These are phyloP conservation scores for Drosophila lutescens DNA, from an alignment of 2,888 invertebrate genomes.

Conservation along the genomic window DNA sequence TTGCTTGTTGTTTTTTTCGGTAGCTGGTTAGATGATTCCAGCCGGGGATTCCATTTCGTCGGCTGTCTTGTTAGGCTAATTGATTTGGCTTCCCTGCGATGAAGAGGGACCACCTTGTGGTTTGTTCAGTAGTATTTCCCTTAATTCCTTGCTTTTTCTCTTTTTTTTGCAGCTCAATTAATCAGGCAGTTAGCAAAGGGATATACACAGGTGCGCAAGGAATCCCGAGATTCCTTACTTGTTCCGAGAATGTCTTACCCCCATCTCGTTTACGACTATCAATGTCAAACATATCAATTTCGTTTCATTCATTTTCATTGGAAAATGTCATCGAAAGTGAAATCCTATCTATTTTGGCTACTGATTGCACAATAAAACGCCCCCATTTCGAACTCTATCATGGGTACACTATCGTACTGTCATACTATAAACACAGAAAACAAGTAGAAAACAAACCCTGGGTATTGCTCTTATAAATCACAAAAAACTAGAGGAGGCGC, in stretches of 20 bases:
- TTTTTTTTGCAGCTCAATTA: constrained; percentile 67
- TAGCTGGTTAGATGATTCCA: constrained; percentile 43
- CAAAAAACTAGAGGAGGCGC: constrained; percentile 50
- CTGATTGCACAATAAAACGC: constrained; percentile 81
- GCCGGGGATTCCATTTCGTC: constrained; percentile 40
- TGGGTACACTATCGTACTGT: not conserved
- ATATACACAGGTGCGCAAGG: constrained; percentile 60
- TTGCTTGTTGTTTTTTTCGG: constrained; percentile 16
- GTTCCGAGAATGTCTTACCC: constrained; percentile 23
- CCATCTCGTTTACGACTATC: constrained; percentile 34
- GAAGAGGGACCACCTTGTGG: constrained; percentile 65
- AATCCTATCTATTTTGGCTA: constrained; percentile 64
- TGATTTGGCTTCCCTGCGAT: constrained; percentile 66
- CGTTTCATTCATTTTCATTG: constrained; percentile 62
- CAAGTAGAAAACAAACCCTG: not conserved
- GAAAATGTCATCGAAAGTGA: constrained; percentile 73
- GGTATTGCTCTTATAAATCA: constrained; percentile 61
- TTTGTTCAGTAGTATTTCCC: constrained; percentile 61
- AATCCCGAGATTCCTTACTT: constrained; percentile 29
- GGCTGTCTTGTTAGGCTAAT: constrained; percentile 82
- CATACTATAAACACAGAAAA: not conserved
- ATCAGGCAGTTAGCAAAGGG: constrained; percentile 59
- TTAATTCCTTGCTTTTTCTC: constrained; percentile 30
- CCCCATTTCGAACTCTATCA: constrained; percentile 35
- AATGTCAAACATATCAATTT: constrained; percentile 69